Evolutionary conservation across 2,888 invertebrate species (phyloP), one percentile per base, ranked within the genome.

Genomic region (Ischnura elegans): DNA sequence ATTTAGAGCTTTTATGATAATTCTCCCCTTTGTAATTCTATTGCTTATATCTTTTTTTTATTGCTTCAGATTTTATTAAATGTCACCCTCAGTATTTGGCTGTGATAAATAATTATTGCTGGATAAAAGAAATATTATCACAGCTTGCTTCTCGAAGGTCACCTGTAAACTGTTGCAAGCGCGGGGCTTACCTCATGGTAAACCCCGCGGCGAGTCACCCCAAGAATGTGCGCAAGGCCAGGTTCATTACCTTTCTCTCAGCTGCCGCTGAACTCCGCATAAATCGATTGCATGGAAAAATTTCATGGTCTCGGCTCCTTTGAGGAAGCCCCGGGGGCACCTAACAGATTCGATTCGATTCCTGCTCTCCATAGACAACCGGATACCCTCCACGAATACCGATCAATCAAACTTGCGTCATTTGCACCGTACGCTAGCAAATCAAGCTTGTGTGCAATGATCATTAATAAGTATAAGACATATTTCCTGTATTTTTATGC

Each of bases 211-310:
- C 76, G 76, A 1, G 76, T 36, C 29, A 76, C 29, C 76, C 16
- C n/a, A 8, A 29, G 29, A 10, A 36, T 76, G 29, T 36, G 2
- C 0, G 76, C 13, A 76, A 36, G 29, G 76, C 0, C 29, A 76
- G 76, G 76, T 76, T 76, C 76, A 76, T 36, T 76, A 25, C 76
- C 76, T 76, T 76, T 76, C 76, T n/a, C 61, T 61, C 25, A 13
- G 76, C 76, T 10, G 6, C 76, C 76, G 4, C 10, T 6, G 8
- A 1, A 16, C 76, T 76, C 36, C 10, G 13, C 29, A 76, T 76
- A 16, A 61, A 76, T 76, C 10, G 36, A 6, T 2, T 1, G 2
- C 2, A 25, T 61, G 25, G 61, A 61, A 61, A 61, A 61, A 21
- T 25, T n/a, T 6, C 61, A 16, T n/a, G 61, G 61, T 8, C 61